Evolutionary conservation across 2,797 vertebrate species (phyloP).

Genomic region (Melanotaenia maccullochi): DNA sequence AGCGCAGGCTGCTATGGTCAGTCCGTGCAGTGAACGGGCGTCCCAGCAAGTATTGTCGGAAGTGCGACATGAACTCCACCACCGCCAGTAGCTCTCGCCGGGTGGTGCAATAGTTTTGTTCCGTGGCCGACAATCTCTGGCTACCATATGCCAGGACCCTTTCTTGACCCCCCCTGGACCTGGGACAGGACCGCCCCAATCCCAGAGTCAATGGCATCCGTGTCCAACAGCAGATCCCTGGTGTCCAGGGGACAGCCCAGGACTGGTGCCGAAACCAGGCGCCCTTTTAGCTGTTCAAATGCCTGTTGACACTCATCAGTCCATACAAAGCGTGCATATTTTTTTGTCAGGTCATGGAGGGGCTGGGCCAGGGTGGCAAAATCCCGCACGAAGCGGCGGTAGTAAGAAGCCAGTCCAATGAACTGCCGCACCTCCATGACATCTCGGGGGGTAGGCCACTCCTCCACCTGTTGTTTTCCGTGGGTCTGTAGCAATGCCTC

Average conservation of each 20-base stretch:
- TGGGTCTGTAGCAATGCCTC: too few species aligned
- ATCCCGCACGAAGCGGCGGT: too few species aligned
- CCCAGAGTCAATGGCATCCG: too few species aligned
- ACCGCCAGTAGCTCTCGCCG: background rate
- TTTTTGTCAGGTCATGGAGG: too few species aligned
- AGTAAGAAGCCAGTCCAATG: too few species aligned
- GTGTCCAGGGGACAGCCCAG: too few species aligned
- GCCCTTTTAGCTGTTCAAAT: background rate
- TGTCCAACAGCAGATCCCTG: too few species aligned
- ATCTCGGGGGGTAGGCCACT: too few species aligned
- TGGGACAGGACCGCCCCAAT: background rate
- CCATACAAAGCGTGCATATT: background rate
- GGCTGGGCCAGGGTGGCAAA: too few species aligned
- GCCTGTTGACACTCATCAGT: background rate
- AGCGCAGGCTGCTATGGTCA: conserved; percentile 20
- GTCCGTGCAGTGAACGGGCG: background rate
- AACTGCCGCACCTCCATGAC: too few species aligned
- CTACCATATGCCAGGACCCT: background rate
- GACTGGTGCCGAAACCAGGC: background rate
- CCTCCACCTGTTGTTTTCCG: too few species aligned
- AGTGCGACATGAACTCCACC: conserved; percentile 17
- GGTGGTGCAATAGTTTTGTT: background rate
- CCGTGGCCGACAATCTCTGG: background rate
- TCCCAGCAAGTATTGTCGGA: conserved; percentile 7
- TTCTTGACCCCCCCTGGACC: background rate